These are phyloP conservation scores for Oscheius sp. DNA, from an alignment of 2,888 invertebrate species.

Conservation along the genomic window DNA sequence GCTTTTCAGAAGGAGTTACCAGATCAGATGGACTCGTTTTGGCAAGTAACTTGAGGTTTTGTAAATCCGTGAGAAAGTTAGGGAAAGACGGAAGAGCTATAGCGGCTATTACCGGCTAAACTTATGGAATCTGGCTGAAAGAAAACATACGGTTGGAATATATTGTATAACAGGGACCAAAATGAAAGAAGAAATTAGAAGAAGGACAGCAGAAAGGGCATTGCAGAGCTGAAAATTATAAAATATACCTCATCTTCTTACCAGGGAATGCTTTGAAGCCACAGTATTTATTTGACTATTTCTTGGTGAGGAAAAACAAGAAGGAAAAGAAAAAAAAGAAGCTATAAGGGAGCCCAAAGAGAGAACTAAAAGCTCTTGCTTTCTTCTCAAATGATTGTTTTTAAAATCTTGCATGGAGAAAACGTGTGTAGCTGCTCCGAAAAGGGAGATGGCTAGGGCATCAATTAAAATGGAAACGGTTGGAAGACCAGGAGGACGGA, in stretches of 20 bases:
- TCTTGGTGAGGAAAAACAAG: conserved; percentile 38
- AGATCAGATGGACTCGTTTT: conserved; percentile 43
- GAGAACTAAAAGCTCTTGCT: conserved; percentile 43
- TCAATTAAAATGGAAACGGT: conserved; percentile 35
- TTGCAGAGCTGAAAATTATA: conserved; percentile 6
- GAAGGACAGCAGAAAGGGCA: background rate
- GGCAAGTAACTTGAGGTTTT: conserved; percentile 34
- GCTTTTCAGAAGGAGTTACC: no score
- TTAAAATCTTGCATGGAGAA: conserved; percentile 44
- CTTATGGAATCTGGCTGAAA: background rate
- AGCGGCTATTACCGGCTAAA: conserved; percentile 42
- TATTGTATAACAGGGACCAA: background rate
- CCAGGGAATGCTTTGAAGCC: conserved; percentile 46
- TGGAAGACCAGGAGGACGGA: conserved; percentile 25
- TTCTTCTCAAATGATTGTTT: conserved; percentile 46
- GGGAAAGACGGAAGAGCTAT: conserved; percentile 43
- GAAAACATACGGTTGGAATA: conserved; percentile 30
- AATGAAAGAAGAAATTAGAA: background rate
- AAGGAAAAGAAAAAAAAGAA: background rate
- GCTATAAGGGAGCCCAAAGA: conserved; percentile 42
- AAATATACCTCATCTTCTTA: conserved; percentile 6
- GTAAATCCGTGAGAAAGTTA: conserved; percentile 42
- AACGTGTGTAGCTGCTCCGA: conserved; percentile 43
- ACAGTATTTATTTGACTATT: conserved; percentile 50
- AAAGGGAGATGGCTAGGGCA: conserved; percentile 45